These are phyloP conservation scores for Harpalus rubripes DNA, from an alignment of 2,888 invertebrate genomes.

Conservation along the genomic window DNA sequence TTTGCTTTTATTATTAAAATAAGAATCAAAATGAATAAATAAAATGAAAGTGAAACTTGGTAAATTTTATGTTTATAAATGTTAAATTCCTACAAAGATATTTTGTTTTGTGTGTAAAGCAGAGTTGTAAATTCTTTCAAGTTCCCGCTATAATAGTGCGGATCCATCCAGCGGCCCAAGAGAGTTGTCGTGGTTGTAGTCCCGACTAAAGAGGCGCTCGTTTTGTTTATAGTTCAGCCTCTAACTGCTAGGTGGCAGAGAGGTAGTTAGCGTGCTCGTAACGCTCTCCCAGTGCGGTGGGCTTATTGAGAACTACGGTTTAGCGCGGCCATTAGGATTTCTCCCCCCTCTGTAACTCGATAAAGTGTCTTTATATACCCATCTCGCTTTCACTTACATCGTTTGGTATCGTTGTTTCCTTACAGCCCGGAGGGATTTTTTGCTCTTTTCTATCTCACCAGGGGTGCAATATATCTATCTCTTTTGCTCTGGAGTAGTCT, in stretches of 20 bases:
- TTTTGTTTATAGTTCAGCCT: conserved; percentile 73
- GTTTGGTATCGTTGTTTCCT: conserved; percentile 48
- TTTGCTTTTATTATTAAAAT: no score
- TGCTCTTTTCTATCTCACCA: conserved; percentile 63
- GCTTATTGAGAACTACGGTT: conserved; percentile 69
- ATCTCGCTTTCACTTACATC: conserved; percentile 64
- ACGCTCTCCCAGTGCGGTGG: conserved; percentile 68
- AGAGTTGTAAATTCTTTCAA: conserved; percentile 2
- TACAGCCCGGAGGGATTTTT: conserved; percentile 52
- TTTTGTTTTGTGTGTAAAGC: conserved; percentile 12
- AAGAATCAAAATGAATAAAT: no score
- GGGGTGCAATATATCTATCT: conserved; percentile 55
- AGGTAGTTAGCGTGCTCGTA: conserved; percentile 67
- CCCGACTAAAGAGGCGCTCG: conserved; percentile 54
- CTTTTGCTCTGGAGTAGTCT: conserved; percentile 31
- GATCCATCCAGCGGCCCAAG: neutral
- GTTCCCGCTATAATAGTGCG: neutral
- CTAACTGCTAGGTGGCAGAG: conserved; percentile 75
- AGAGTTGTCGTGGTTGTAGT: conserved; percentile 54
- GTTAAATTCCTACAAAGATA: neutral
- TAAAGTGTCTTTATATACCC: conserved; percentile 57
- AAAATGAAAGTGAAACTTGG: no score
- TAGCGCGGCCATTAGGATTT: conserved; percentile 67
- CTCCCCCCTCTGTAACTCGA: conserved; percentile 57
- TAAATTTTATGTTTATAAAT: neutral